Evolutionary conservation across 2,888 invertebrate genomes (phyloP).

Genomic region (Phortica magna): DNA sequence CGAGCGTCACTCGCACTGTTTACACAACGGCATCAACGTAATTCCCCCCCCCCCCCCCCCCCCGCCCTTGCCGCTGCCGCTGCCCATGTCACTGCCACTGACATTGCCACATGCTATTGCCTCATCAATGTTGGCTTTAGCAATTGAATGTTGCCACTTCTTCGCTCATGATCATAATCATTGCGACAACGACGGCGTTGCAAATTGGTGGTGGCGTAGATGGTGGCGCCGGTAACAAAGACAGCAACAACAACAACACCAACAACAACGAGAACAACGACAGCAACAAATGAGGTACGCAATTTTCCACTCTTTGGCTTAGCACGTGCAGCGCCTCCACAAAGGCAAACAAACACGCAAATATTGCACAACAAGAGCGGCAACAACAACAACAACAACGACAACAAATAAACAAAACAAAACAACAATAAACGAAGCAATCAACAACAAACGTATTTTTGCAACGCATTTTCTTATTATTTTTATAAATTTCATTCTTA

Average conservation of each 20-base stretch:
- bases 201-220: neutral
- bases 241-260: conserved; percentile 8
- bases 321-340: conserved; percentile 16
- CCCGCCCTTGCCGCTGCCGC: too few relatives aligned
- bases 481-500: neutral
- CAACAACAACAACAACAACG: conserved; percentile 11
- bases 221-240: neutral
- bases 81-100: too few relatives aligned
- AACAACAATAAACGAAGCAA: conserved; percentile 13
- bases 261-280: conserved; percentile 30
- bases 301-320: conserved; percentile 27
- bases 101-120: neutral
- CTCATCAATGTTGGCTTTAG: conserved; percentile 1
- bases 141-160: neutral
- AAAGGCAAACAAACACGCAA: conserved; percentile 19
- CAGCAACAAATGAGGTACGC: conserved; percentile 32
- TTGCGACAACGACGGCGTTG: neutral
- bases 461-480: conserved; percentile 39
- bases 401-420: conserved; percentile 31
- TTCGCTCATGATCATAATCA: neutral
- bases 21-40: neutral
- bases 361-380: conserved; percentile 25
- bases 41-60: too few relatives aligned
- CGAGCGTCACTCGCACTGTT: neutral
- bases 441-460: conserved; percentile 34